Conservation (phyloP, 37 sponge, comb jelly and placozoan genomes). For the Petrosia ficiformis region DNA sequence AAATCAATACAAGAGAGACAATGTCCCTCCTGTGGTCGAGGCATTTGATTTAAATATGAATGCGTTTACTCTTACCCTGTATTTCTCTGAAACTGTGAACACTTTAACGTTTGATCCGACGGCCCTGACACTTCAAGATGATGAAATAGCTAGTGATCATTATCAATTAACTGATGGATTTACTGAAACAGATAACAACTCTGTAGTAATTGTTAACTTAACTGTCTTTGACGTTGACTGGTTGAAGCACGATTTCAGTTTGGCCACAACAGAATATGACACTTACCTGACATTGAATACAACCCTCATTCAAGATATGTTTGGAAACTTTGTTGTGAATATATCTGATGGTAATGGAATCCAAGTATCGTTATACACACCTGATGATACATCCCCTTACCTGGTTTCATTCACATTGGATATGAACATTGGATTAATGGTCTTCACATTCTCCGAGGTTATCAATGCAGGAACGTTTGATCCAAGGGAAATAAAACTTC, state of each 20-base stretch:
- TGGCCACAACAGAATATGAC: slow-evolving; percentile 32
- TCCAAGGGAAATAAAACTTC: slow-evolving; percentile 44
- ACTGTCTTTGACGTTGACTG: slow-evolving; percentile 62
- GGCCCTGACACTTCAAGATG: slow-evolving; percentile 49
- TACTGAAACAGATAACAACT: slow-evolving; percentile 50
- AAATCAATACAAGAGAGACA: slow-evolving; percentile 45
- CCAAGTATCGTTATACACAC: slow-evolving; percentile 41
- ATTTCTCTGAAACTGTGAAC: slow-evolving; percentile 93
- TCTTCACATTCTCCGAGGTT: slow-evolving; percentile 80
- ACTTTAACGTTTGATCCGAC: slow-evolving; percentile 33
- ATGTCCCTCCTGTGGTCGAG: slow-evolving; percentile 55
- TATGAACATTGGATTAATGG: slow-evolving; percentile 67
- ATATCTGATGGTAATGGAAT: slow-evolving; percentile 38
- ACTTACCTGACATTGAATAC: slow-evolving; percentile 66
- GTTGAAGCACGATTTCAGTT: slow-evolving; percentile 60
- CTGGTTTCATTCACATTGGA: slow-evolving; percentile 68
- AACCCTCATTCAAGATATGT: slow-evolving; percentile 73
- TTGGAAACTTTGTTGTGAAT: slow-evolving; percentile 58
- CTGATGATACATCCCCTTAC: slow-evolving; percentile 66
- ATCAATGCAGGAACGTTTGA: slow-evolving; percentile 69
- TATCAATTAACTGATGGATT: slow-evolving; percentile 71
- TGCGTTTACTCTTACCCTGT: slow-evolving; percentile 60
- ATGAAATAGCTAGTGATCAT: not conserved
- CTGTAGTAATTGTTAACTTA: slow-evolving; percentile 72
- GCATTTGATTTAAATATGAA: slow-evolving; percentile 77